phyloP scores from a whole-genome alignment of 2,888 invertebrate genomes.

The Epistrophella euchroma region DNA sequence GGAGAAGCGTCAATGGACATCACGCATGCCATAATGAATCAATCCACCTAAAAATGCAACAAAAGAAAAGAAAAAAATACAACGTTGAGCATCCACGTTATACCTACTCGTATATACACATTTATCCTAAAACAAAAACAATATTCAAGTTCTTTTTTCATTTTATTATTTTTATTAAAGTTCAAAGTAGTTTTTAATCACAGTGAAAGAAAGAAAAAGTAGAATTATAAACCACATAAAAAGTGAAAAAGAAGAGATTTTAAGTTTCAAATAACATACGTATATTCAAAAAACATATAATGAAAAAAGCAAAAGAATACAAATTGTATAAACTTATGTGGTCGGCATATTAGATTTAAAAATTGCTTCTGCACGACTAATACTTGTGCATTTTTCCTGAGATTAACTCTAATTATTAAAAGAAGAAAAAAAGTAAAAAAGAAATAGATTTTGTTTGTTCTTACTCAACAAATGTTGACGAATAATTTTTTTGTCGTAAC shows the following conservation, averaged over 20 bases:
- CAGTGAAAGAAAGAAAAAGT: constrained; percentile 31
- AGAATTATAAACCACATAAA: constrained; percentile 25
- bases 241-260: constrained; percentile 7
- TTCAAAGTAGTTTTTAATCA: constrained; percentile 73
- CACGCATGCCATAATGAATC: constrained; percentile 85
- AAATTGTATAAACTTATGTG: constrained; percentile 20
- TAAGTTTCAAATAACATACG: constrained; percentile 36
- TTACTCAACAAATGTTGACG: constrained; percentile 4
- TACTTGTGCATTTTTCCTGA: constrained; percentile 56
- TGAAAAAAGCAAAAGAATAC: background rate
- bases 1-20: constrained; percentile 90
- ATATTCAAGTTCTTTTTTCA: constrained; percentile 68
- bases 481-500: background rate
- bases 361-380: constrained; percentile 33
- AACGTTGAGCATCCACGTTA: constrained; percentile 69
- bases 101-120: constrained; percentile 68
- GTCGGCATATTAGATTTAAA: constrained; percentile 42
- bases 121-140: constrained; percentile 68
- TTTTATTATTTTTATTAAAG: constrained; percentile 72
- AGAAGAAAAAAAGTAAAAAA: constrained; percentile 1
- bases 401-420: constrained; percentile 17
- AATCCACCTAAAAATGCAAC: constrained; percentile 80
- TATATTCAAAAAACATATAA: constrained; percentile 10
- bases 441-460: constrained; percentile 38
- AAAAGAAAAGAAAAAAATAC: constrained; percentile 53